A percentile compares a stretch with the other conserved stretches of the same genome.
phyloP scores from a whole-genome alignment of 2,888 invertebrate species.

The Melinaea marsaeus region DNA sequence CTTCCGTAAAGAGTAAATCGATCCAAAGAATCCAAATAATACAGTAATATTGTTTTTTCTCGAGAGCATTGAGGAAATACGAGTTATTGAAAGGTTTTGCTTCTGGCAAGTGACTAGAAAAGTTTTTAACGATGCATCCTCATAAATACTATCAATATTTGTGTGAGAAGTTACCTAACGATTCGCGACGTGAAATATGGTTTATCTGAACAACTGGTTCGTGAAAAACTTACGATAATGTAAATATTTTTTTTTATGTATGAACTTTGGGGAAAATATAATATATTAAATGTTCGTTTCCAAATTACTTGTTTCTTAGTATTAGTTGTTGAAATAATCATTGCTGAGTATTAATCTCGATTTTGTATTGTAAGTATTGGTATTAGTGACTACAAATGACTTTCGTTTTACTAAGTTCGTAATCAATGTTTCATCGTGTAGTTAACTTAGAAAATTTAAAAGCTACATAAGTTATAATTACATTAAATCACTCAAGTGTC shows the following conservation, averaged over 20 bases:
- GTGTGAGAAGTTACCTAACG: conserved; percentile 38
- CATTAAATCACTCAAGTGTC: too few relatives aligned
- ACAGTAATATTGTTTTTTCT: background rate
- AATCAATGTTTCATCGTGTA: too few relatives aligned
- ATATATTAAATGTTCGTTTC: too few relatives aligned
- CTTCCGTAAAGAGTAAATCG: too few relatives aligned
- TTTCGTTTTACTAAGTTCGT: too few relatives aligned
- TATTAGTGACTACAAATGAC: too few relatives aligned
- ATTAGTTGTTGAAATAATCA: too few relatives aligned
- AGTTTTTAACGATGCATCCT: conserved; percentile 29
- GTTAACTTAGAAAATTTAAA: too few relatives aligned
- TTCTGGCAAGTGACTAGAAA: conserved; percentile 26
- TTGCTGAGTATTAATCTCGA: too few relatives aligned
- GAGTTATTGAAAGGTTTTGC: conserved; percentile 24
- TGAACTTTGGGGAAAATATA: conserved; percentile 7
- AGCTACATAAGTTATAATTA: too few relatives aligned
- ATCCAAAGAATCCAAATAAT: too few relatives aligned
- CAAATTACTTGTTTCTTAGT: background rate
- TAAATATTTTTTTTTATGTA: conserved; percentile 21
- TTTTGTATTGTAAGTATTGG: too few relatives aligned
- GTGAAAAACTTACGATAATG: conserved; percentile 27
- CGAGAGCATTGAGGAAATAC: conserved; percentile 10
- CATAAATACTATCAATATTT: conserved; percentile 28
- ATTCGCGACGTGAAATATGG: conserved; percentile 24
- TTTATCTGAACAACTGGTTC: conserved; percentile 25